A percentile compares a stretch with the other conserved stretches of the same genome.
These are phyloP conservation scores for Hipparchia semele DNA, from an alignment of 2,888 invertebrate species.

Conservation along the genomic window DNA sequence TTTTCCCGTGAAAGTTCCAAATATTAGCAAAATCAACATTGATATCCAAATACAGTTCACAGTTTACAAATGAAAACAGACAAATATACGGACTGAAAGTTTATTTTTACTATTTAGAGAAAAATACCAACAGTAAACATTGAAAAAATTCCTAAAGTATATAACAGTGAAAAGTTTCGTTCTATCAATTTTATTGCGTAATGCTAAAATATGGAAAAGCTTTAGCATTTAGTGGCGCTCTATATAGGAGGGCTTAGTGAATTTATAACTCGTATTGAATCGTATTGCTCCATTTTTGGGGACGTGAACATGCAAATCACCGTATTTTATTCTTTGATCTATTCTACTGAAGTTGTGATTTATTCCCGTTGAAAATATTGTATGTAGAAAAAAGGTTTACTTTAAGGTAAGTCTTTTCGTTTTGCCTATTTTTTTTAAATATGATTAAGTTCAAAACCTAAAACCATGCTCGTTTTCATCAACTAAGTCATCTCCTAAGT, in stretches of 20 bases:
- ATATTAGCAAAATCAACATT: too few species aligned
- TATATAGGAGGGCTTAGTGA: slow-evolving; percentile 8
- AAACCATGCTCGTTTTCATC: too few species aligned
- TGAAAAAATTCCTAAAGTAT: background rate
- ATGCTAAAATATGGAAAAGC: slow-evolving; percentile 12
- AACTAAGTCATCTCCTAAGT: too few species aligned
- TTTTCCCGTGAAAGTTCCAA: too few species aligned
- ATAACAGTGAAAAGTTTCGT: background rate
- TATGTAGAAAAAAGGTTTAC: too few species aligned
- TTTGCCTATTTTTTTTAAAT: background rate
- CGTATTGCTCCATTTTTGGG: slow-evolving; percentile 10
- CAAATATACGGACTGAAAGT: too few species aligned
- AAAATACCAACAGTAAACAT: background rate
- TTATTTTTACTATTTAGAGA: too few species aligned
- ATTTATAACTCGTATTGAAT: slow-evolving; percentile 10
- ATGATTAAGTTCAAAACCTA: too few species aligned
- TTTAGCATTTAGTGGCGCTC: slow-evolving; percentile 8
- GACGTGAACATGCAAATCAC: slow-evolving; percentile 14
- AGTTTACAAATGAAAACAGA: too few species aligned
- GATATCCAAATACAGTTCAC: too few species aligned
- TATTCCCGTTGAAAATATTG: slow-evolving; percentile 2
- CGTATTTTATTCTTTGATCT: slow-evolving; percentile 9
- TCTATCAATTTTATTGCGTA: slow-evolving; percentile 3
- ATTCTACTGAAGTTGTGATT: background rate
- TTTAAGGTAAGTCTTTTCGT: too few species aligned